These are phyloP conservation scores for Stylophora pistillata DNA, from an alignment of 64 coral and sea anemone genomes.

Conservation along the genomic window DNA sequence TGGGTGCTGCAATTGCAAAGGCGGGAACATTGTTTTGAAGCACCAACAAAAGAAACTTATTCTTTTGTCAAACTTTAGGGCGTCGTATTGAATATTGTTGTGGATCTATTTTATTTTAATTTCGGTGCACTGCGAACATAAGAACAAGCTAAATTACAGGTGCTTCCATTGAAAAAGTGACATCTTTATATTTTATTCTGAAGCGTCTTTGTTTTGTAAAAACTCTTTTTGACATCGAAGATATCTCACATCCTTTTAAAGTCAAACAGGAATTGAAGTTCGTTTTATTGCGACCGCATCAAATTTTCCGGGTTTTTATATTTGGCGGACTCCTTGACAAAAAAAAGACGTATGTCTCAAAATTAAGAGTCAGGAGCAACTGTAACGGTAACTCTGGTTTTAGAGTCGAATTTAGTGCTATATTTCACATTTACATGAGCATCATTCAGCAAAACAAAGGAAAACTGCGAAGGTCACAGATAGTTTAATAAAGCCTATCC, in stretches of 20 bases:
- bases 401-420: too few species aligned
- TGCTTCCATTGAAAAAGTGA: slow-evolving; percentile 24
- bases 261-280: neutral
- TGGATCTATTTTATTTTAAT: neutral
- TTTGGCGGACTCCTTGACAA: too few species aligned
- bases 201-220: neutral
- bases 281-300: neutral
- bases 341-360: too few species aligned
- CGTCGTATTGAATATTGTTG: slow-evolving; percentile 1
- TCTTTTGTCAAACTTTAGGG: neutral
- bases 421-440: too few species aligned
- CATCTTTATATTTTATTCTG: slow-evolving; percentile 19
- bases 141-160: slow-evolving; percentile 18
- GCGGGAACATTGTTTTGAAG: neutral
- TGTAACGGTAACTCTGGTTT: too few species aligned
- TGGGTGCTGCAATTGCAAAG: neutral
- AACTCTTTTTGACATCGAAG: neutral
- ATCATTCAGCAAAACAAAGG: too few species aligned
- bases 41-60: neutral
- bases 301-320: neutral
- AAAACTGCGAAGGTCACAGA: too few species aligned
- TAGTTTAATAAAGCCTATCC: too few species aligned
- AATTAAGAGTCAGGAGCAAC: too few species aligned
- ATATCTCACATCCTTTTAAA: neutral
- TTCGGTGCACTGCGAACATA: slow-evolving; percentile 3